These are phyloP conservation scores for Oryzias celebensis DNA, from an alignment of 2,113 vertebrate species.

Conservation along the genomic window DNA sequence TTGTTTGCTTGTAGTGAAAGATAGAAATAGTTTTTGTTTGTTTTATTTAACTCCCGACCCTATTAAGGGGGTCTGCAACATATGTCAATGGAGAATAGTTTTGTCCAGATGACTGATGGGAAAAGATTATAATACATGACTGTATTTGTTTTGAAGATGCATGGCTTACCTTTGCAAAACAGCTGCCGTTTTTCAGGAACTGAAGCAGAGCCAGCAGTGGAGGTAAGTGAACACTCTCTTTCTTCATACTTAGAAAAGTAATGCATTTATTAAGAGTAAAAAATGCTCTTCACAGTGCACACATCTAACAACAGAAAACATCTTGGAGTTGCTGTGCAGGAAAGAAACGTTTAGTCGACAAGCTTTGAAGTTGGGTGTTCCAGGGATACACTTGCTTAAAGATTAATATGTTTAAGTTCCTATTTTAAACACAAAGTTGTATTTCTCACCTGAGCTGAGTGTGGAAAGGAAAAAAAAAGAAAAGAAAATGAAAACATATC, in stretches of 20 bases:
- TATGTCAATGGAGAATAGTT: not conserved
- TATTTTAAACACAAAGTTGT: constrained; percentile 27
- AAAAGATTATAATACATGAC: not conserved
- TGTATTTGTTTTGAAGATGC: not conserved
- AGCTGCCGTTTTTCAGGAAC: not conserved
- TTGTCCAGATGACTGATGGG: not conserved
- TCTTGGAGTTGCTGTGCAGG: constrained; percentile 7
- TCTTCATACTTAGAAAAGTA: not conserved
- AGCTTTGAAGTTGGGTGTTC: constrained; percentile 57
- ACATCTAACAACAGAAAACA: constrained; percentile 46
- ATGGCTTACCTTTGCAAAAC: not conserved
- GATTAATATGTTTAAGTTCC: constrained; percentile 51
- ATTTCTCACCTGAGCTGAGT: constrained; percentile 18
- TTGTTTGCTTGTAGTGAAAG: constrained; percentile 9
- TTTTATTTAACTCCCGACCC: constrained; percentile 15
- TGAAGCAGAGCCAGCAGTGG: not conserved
- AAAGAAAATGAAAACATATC: constrained; percentile 45
- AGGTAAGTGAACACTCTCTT: not conserved
- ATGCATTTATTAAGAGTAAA: constrained; percentile 7
- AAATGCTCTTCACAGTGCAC: constrained; percentile 21
- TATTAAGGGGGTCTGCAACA: not conserved
- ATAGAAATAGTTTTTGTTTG: constrained; percentile 15
- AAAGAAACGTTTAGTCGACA: constrained; percentile 39
- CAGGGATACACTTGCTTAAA: constrained; percentile 60
- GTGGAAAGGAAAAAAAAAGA: constrained; percentile 2